These are phyloP conservation scores for Lissonota sp. DNA, from an alignment of 2,888 invertebrate genomes.

Conservation along the genomic window DNA sequence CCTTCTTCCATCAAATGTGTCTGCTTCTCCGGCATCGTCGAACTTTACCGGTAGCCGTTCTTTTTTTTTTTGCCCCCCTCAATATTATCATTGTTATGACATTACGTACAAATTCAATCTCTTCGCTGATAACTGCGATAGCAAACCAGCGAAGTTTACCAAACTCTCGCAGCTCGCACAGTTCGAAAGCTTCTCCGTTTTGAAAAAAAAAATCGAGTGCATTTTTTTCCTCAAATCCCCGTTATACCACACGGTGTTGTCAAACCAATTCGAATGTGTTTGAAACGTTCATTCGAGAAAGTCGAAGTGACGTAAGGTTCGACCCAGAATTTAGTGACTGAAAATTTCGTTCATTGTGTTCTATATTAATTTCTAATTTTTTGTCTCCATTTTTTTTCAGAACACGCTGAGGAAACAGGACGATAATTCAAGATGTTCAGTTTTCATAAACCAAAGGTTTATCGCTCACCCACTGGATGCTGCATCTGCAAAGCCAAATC, in stretches of 20 bases:
- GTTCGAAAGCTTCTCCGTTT: background rate
- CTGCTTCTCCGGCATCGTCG: slow-evolving; percentile 35
- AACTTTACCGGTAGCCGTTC: slow-evolving; percentile 45
- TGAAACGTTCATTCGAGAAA: slow-evolving; percentile 24
- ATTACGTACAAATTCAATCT: slow-evolving; percentile 7
- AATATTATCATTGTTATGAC: too few relatives aligned
- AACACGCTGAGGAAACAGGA: background rate
- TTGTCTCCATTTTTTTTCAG: slow-evolving; percentile 36
- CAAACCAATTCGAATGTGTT: background rate
- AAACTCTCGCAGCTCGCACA: background rate
- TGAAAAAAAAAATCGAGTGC: background rate
- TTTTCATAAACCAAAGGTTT: slow-evolving; percentile 94
- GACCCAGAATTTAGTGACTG: background rate
- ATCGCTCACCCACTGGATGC: slow-evolving; percentile 92
- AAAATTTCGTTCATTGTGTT: slow-evolving; percentile 38
- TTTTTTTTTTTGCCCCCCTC: background rate
- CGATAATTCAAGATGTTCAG: slow-evolving; percentile 88
- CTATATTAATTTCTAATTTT: slow-evolving; percentile 26
- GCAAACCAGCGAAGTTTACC: background rate
- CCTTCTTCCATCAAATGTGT: slow-evolving; percentile 59
- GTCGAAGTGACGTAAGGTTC: slow-evolving; percentile 44
- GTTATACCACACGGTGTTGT: background rate
- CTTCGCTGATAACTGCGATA: slow-evolving; percentile 5
- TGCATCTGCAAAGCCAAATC: slow-evolving; percentile 95
- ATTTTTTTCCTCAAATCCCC: background rate